Evolutionary conservation across 2,888 invertebrate species (phyloP).

Genomic region (Melanotus villosus): DNA sequence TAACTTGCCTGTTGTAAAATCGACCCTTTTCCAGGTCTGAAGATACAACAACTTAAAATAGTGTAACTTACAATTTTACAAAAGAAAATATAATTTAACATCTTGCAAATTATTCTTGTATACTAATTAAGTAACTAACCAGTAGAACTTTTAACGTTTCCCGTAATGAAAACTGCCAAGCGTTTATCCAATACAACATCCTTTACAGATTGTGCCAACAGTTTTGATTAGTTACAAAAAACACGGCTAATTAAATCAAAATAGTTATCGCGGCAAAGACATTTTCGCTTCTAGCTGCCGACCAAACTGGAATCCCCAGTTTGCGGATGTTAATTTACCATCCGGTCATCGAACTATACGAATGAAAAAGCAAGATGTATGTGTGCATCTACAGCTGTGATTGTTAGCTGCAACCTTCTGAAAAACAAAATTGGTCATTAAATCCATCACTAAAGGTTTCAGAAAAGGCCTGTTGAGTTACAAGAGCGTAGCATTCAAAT

Average conservation of each 20-base stretch:
- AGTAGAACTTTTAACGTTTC: conserved; percentile 9
- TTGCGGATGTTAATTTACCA: conserved; percentile 49
- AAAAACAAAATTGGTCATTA: conserved; percentile 13
- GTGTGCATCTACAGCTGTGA: conserved; percentile 39
- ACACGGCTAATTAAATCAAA: conserved; percentile 47
- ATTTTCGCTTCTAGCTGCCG: conserved; percentile 35
- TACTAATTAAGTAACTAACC: conserved; percentile 1
- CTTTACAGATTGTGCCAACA: neutral
- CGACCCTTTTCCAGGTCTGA: no score
- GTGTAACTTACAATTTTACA: no score
- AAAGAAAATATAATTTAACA: neutral
- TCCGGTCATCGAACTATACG: conserved; percentile 52
- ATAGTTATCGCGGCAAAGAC: conserved; percentile 44
- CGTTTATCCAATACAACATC: conserved; percentile 13
- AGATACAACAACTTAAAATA: no score
- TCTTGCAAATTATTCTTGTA: conserved; percentile 5
- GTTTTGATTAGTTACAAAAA: neutral
- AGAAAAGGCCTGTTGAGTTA: neutral
- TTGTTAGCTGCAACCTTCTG: conserved; percentile 27
- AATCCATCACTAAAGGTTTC: neutral
- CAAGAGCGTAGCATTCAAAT: neutral
- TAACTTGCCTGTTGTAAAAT: no score
- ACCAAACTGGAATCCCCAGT: conserved; percentile 53
- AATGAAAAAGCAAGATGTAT: conserved; percentile 32
- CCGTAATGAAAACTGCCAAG: conserved; percentile 8